Conservation (phyloP, 2,888 invertebrate genomes). For the Archips xylosteana region DNA sequence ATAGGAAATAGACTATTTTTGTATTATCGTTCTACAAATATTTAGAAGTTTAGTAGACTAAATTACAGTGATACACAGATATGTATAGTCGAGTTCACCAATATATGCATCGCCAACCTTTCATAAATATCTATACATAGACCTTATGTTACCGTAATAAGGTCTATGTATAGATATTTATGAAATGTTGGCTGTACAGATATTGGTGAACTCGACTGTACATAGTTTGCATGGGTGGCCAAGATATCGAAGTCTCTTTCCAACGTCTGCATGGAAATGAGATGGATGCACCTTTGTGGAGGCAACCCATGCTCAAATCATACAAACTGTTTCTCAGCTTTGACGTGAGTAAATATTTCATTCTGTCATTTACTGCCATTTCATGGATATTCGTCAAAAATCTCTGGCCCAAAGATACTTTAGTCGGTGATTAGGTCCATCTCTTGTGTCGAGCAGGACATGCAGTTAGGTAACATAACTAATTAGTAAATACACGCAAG, state of each 20-base stretch:
- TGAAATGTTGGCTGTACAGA: no score
- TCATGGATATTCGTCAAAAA: not conserved
- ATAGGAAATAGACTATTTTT: conserved; percentile 9
- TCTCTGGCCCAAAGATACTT: conserved; percentile 24
- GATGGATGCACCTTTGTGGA: no score
- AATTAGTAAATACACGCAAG: conserved; percentile 30
- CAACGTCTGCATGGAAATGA: not conserved
- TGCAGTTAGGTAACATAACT: conserved; percentile 39
- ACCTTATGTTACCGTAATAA: no score
- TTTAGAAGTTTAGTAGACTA: not conserved
- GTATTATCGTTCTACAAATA: not conserved
- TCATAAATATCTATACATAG: no score
- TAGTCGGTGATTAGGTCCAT: conserved; percentile 49
- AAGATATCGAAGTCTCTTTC: not conserved
- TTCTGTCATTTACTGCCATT: not conserved
- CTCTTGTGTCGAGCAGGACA: conserved; percentile 58
- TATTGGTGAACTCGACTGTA: no score
- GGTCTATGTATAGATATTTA: no score
- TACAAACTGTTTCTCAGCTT: not conserved
- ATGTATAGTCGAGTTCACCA: no score
- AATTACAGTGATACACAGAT: not conserved
- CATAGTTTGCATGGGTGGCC: not conserved
- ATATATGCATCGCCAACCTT: no score
- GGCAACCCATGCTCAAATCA: no score
- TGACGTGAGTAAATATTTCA: not conserved